Conservation (phyloP, 2,888 invertebrate genomes). For the Trypoxylon attenuatum region DNA sequence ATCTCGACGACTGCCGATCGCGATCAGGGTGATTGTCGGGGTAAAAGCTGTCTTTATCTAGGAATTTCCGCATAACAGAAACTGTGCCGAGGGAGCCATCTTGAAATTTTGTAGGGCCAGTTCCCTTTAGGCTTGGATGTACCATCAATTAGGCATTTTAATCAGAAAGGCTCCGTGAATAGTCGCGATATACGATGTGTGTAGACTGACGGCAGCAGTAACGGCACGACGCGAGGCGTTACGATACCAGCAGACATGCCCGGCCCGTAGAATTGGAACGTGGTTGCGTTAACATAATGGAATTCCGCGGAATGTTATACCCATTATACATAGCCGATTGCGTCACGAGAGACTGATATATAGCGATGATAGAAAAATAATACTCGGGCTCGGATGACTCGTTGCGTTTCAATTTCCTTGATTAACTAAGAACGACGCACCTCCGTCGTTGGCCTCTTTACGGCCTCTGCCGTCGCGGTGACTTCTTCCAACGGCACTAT, state of each 20-base stretch:
- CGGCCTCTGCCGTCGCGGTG: not conserved
- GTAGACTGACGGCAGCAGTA: too few relatives aligned
- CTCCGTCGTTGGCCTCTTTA: not conserved
- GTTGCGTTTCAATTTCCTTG: constrained; percentile 44
- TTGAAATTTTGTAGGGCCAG: constrained; percentile 7
- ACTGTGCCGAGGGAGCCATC: too few relatives aligned
- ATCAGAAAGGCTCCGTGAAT: constrained; percentile 57
- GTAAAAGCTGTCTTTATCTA: constrained; percentile 21
- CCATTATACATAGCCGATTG: constrained; percentile 61
- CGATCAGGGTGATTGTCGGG: not conserved
- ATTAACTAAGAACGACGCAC: constrained; percentile 26
- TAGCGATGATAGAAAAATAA: constrained; percentile 48
- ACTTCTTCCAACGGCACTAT: too few relatives aligned
- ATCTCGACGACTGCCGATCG: constrained; percentile 23
- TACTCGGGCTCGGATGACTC: constrained; percentile 20
- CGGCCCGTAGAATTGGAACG: constrained; percentile 59
- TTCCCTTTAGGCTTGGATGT: constrained; percentile 44
- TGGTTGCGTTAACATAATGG: constrained; percentile 65
- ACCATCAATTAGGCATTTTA: constrained; percentile 59
- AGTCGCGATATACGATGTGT: constrained; percentile 58
- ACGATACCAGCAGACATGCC: constrained; percentile 52
- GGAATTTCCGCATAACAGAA: not conserved
- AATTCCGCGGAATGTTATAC: constrained; percentile 64
- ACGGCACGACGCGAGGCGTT: constrained; percentile 26
- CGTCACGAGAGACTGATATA: constrained; percentile 49